Evolutionary conservation across 2,888 invertebrate genomes (phyloP), one percentile per base, ranked within the genome.

Genomic region (Agriopis aurantiaria): DNA sequence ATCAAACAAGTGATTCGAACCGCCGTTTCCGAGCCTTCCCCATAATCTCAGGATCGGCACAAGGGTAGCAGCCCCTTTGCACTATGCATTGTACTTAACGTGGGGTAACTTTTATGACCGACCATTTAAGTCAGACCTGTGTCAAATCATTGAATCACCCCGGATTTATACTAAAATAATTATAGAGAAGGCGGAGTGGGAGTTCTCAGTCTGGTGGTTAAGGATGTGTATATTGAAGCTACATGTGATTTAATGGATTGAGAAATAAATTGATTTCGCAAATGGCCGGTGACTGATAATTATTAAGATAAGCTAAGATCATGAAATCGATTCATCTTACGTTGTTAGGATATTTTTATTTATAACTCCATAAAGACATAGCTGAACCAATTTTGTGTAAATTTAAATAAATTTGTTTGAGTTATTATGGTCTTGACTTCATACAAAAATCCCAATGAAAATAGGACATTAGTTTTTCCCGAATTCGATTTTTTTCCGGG

Each of bases 201-300:
- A 49, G 77, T 77, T 85, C 89, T 66, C 48, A 1, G 5, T 57
- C 65, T 12, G 60, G 48, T 88, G 88, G 91, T 53, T 68, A 76
- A 69, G 78, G 78, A 83, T 84, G 87, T 88, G 87, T 88, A 91
- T 88, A 91, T 88, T 84, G 88, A 87, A 86, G 82, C 88, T 88
- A 90, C 87, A 85, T 87, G 88, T 87, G 89, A 90, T 90, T 91
- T 91, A 93, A 93, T 93, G 92, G 90, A 87, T 89, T 86, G 89
- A 86, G 85, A 89, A 90, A 85, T 91, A 90, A 91, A 93, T 93
- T 93, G 93, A 93, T 93, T 93, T 89, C 85, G 84, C 84, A 82
- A 86, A 89, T 86, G 83, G 80, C 78, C 82, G 81, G 81, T 80
- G 81, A 82, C 81, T 84, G 76, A 76, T 83, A 83, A 84, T 84